phyloP scores from a whole-genome alignment of 2,888 invertebrate species.

The Chymomyza fuscimana region DNA sequence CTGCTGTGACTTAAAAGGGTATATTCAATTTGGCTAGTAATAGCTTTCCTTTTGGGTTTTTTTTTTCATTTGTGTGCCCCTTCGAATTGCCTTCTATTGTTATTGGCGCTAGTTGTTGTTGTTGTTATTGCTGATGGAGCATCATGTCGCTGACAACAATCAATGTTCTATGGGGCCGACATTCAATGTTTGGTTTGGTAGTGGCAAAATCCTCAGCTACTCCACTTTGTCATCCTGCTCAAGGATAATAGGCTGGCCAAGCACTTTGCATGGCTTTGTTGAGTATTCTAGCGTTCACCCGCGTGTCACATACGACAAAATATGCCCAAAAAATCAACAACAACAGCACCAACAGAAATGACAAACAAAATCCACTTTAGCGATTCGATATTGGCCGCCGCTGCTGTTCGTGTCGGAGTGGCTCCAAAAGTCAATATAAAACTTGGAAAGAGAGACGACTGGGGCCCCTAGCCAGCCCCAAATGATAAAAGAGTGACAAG shows the following conservation, averaged over 20 bases:
- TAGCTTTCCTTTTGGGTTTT: not conserved
- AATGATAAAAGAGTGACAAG: not conserved
- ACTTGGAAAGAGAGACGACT: not conserved
- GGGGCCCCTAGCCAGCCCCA: not conserved
- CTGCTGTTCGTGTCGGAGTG: not conserved
- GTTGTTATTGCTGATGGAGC: slow-evolving; percentile 24
- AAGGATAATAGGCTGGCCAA: slow-evolving; percentile 2
- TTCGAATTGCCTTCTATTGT: not conserved
- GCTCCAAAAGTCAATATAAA: not conserved
- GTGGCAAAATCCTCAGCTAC: slow-evolving; percentile 21
- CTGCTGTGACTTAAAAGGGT: not conserved
- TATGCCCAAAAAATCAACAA: not conserved
- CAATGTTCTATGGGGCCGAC: slow-evolving; percentile 53
- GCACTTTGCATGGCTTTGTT: slow-evolving; percentile 1
- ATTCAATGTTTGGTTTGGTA: slow-evolving; percentile 41
- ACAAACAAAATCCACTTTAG: not conserved
- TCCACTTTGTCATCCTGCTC: slow-evolving; percentile 19
- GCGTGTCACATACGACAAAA: not conserved
- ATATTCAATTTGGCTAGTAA: not conserved
- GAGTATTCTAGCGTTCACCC: not conserved
- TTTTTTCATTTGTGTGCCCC: not conserved
- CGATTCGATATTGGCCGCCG: not conserved
- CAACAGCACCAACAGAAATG: not conserved
- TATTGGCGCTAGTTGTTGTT: not conserved
- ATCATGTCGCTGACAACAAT: slow-evolving; percentile 41